Percentiles rank a stretch among this genome's conserved stretches.
These are phyloP conservation scores for Clinocottus analis DNA, from an alignment of 2,113 vertebrate genomes.

Conservation along the genomic window DNA sequence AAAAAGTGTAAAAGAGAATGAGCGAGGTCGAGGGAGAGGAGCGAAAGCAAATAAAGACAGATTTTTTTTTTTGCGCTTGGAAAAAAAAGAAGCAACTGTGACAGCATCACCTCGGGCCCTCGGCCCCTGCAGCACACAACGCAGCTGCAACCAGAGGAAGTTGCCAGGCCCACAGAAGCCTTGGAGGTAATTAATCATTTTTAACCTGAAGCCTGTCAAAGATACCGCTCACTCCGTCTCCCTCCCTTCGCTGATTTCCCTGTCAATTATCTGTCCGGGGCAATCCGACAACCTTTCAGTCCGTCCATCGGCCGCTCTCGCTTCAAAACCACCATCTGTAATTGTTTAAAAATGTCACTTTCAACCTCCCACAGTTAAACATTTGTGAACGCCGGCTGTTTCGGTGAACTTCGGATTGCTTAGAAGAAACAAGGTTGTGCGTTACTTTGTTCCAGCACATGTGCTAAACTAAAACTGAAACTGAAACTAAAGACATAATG, in stretches of 20 bases:
- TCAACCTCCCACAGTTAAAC: slow-evolving; percentile 68
- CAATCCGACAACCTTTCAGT: slow-evolving; percentile 77
- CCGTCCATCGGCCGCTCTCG: slow-evolving; percentile 73
- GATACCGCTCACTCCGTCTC: slow-evolving; percentile 81
- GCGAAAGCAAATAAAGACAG: slow-evolving; percentile 66
- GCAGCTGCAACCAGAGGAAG: slow-evolving; percentile 88
- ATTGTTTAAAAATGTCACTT: slow-evolving; percentile 90
- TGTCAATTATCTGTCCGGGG: slow-evolving; percentile 88
- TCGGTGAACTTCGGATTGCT: slow-evolving; percentile 46
- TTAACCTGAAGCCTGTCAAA: slow-evolving; percentile 92
- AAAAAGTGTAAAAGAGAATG: slow-evolving; percentile 6
- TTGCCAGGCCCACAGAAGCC: slow-evolving; percentile 87
- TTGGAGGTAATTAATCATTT: slow-evolving; percentile 96
- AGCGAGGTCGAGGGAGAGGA: background rate
- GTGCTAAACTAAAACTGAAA: background rate
- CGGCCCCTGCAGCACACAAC: slow-evolving; percentile 72
- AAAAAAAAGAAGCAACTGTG: slow-evolving; percentile 86
- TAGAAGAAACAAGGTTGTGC: slow-evolving; percentile 24
- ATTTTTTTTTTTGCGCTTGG: slow-evolving; percentile 74
- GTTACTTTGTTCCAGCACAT: background rate
- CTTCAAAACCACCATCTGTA: slow-evolving; percentile 88
- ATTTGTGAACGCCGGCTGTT: slow-evolving; percentile 81
- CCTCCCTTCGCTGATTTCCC: slow-evolving; percentile 87
- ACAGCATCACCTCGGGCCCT: slow-evolving; percentile 81
- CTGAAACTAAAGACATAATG: background rate